Conservation (phyloP, 2,888 invertebrate genomes). For the Catocala nupta region DNA sequence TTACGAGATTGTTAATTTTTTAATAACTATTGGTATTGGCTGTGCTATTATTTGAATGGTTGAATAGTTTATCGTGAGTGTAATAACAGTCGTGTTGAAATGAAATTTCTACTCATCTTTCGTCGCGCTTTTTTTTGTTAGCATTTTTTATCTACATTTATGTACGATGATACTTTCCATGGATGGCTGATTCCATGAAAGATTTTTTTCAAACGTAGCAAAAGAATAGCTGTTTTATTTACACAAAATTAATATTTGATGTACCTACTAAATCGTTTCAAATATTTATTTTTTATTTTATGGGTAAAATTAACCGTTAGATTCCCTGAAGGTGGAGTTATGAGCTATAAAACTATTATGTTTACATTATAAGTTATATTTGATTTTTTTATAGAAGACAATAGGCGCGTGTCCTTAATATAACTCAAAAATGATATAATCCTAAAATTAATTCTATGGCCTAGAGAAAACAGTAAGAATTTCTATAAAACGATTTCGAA, state of each 20-base stretch:
- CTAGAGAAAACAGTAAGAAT: constrained; percentile 41
- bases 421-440: constrained; percentile 13
- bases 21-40: background rate
- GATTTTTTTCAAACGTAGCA: no score
- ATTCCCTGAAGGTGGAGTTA: constrained; percentile 43
- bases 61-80: no score
- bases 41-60: background rate
- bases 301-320: constrained; percentile 20
- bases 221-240: no score
- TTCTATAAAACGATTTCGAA: constrained; percentile 40
- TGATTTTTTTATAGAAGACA: constrained; percentile 39
- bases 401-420: constrained; percentile 34
- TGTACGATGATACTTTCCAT: no score
- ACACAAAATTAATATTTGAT: background rate
- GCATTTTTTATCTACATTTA: no score
- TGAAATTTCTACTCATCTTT: no score
- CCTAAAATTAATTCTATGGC: constrained; percentile 37
- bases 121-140: no score
- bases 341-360: constrained; percentile 44
- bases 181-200: no score
- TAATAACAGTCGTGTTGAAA: background rate
- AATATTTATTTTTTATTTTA: constrained; percentile 8
- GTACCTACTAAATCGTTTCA: background rate
- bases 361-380: constrained; percentile 38
- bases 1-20: constrained; percentile 9